A percentile compares a stretch with the other conserved stretches of the same genome.
Evolutionary conservation across 1,140 invertebrate species (phyloP).

Genomic region (Diorhabda sublineata): DNA sequence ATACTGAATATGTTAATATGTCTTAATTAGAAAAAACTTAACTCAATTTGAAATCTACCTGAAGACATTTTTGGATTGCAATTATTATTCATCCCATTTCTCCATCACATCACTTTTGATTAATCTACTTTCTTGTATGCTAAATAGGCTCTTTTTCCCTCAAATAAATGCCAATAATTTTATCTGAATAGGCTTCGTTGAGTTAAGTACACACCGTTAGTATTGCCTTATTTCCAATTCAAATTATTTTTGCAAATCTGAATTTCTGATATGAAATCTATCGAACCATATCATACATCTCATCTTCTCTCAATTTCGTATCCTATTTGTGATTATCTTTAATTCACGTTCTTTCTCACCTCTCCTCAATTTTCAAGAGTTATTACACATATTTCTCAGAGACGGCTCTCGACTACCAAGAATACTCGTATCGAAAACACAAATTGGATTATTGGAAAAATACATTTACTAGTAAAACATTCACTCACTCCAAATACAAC

Average conservation of each 20-base stretch:
- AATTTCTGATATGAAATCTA: not conserved
- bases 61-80: no score
- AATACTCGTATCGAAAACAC: no score
- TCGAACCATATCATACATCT: not conserved
- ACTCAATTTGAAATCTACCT: no score
- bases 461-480: no score
- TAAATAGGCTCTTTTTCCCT: not conserved
- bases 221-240: slow-evolving; percentile 2
- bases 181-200: slow-evolving; percentile 2
- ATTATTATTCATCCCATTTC: no score
- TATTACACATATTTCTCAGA: not conserved
- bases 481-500: no score
- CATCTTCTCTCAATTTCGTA: not conserved
- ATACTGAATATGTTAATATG: no score
- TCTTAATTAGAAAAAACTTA: no score
- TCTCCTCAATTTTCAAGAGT: not conserved
- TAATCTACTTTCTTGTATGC: no score
- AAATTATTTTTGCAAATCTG: slow-evolving; percentile 1
- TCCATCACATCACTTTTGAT: no score
- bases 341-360: not conserved
- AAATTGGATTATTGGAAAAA: no score
- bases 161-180: not conserved
- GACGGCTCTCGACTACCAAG: not conserved
- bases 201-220: not conserved
- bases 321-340: slow-evolving; percentile 2